Base-by-base conservation (phyloP, 2,113 vertebrate genomes). In the Cavia aperea region DNA sequence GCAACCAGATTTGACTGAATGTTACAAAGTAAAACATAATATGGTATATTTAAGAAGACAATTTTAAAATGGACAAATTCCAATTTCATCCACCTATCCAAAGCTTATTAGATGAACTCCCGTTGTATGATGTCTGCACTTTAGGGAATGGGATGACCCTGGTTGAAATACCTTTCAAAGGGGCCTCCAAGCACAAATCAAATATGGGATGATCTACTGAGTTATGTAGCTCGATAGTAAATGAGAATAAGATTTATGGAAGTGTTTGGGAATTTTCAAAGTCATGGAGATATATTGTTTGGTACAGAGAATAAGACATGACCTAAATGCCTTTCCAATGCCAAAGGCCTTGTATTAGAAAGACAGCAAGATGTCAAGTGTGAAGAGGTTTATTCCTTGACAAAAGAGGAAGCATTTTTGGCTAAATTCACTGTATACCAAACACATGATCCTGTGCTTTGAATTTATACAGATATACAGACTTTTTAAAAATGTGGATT, bases 1-100 rank as follows among this genome's bases (percentile, higher is more conserved):
- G 95, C 81, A 81, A 91, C 95, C 86, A 83, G 92, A 93, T 96
- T 93, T 94, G 75, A 95, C 79, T 92, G 92, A 81, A 62, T 72
- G 39, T 86, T 93, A 23, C 33, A 62, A 23, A 92, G 24, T 24
- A 81, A 93, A 81, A 95, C 1, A 9, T 77, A 83, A 68, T 36
- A 86, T 88, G 81, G 43, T 36, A 75, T 81, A 77, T 94, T 90
- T 92, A 86, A 92, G 36, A 62, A 90, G 58, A 86, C 7, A 65
- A 26, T 51, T 9, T 43, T 93, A 86, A 86, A 82, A 68, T 2
- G 8, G 54, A 78, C 36, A 95, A 58, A 91, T 68, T 68, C 46
- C 49, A 62, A 91, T 89, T 92, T 29, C 26, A 24, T 68, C 24
- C 33, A 62, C 81, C 68, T 43, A 43, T 81, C 77, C 79, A 86